A percentile compares a stretch with the other conserved stretches of the same genome.
Evolutionary conservation across 2,797 vertebrate genomes (phyloP).

Genomic region (Todus mexicanus): DNA sequence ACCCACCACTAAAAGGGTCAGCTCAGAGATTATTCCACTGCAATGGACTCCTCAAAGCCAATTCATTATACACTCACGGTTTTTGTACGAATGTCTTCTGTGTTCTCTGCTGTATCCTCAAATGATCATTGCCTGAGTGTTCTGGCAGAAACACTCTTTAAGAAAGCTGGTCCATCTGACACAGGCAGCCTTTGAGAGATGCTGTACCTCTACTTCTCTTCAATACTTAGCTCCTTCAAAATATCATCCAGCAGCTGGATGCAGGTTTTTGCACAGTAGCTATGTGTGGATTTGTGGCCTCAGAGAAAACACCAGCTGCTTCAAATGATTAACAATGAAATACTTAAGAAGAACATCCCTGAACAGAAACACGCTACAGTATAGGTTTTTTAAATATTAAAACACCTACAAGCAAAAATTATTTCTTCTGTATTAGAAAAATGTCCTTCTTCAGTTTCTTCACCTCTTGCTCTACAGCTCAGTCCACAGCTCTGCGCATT

Average conservation of each 20-base stretch:
- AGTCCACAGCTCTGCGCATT: not conserved
- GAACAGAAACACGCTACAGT: not conserved
- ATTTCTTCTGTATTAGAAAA: not conserved
- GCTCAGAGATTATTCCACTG: not conserved
- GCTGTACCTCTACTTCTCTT: not conserved
- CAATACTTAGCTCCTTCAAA: not conserved
- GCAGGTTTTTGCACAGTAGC: not conserved
- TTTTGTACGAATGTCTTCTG: not conserved
- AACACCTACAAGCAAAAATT: not conserved
- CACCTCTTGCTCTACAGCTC: not conserved
- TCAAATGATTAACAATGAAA: not conserved
- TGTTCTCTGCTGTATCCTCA: not conserved
- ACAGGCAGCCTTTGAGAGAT: not conserved
- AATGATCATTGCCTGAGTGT: fast-evolving
- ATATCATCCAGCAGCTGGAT: not conserved
- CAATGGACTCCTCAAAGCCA: not conserved
- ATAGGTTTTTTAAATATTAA: not conserved
- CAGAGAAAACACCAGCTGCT: not conserved
- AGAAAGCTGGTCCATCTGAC: not conserved
- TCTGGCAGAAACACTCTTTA: not conserved
- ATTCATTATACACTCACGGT: not conserved
- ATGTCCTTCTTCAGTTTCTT: not conserved
- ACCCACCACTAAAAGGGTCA: not conserved
- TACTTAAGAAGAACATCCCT: not conserved
- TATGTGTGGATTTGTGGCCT: not conserved